These are phyloP conservation scores for Agrochola circellaris DNA, from an alignment of 2,888 invertebrate species.

Conservation along the genomic window DNA sequence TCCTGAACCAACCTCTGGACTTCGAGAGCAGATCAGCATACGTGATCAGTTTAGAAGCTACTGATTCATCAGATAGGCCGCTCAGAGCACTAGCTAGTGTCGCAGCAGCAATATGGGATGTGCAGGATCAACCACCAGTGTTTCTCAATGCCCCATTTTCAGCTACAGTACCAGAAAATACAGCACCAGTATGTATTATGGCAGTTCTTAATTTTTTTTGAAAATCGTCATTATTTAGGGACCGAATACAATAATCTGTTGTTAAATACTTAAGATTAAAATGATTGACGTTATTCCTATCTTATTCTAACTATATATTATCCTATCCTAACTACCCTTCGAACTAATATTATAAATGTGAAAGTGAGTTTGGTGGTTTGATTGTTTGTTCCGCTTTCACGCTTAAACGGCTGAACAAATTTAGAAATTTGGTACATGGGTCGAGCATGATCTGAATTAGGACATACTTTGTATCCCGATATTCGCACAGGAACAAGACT, in stretches of 20 bases:
- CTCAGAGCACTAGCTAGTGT: constrained; percentile 93
- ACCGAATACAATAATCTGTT: background rate
- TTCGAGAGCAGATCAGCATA: constrained; percentile 94
- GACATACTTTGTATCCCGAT: too few relatives aligned
- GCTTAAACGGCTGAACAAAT: too few relatives aligned
- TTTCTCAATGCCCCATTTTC: constrained; percentile 95
- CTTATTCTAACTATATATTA: too few relatives aligned
- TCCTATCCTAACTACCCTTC: too few relatives aligned
- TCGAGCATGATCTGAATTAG: too few relatives aligned
- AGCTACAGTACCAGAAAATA: constrained; percentile 94
- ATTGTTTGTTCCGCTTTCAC: too few relatives aligned
- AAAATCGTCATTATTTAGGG: background rate
- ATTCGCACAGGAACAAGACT: too few relatives aligned
- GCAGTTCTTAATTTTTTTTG: background rate
- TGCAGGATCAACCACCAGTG: constrained; percentile 96
- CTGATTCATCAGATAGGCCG: constrained; percentile 92
- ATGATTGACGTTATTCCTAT: background rate
- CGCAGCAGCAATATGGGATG: constrained; percentile 94
- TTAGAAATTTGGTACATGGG: too few relatives aligned
- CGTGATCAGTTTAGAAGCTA: constrained; percentile 92
- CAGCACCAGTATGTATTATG: constrained; percentile 87
- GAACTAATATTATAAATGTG: too few relatives aligned
- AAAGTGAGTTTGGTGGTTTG: too few relatives aligned
- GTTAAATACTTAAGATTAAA: background rate
- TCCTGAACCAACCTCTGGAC: constrained; percentile 92